Evolutionary conservation across 2,113 vertebrate species (phyloP).

Genomic region (Tinamus guttatus): DNA sequence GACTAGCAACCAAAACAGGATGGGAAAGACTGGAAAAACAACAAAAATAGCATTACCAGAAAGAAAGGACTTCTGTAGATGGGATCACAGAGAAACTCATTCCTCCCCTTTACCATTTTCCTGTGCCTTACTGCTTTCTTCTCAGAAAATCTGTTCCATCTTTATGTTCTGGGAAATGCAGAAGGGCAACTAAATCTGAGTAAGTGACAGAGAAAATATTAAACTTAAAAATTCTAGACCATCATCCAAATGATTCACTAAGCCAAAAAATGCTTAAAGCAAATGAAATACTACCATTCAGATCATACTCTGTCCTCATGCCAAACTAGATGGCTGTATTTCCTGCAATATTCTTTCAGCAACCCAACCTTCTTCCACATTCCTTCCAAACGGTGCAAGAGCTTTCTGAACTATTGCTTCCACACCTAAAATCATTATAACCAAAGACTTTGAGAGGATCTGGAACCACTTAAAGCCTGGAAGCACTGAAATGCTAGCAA

Average conservation of each 20-base stretch:
- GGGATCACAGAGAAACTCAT: neutral
- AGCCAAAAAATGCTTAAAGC: neutral
- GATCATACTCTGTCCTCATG: neutral
- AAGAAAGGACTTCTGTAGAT: neutral
- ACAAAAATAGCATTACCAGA: neutral
- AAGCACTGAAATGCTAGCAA: neutral
- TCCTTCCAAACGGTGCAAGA: neutral
- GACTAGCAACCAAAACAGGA: neutral
- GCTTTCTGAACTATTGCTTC: neutral
- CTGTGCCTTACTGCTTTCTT: neutral
- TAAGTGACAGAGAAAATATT: neutral
- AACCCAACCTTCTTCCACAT: neutral
- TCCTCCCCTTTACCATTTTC: neutral
- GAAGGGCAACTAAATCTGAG: neutral
- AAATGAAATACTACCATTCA: neutral
- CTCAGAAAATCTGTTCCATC: neutral
- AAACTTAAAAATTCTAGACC: neutral
- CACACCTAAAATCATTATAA: neutral
- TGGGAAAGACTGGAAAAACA: neutral
- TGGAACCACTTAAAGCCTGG: neutral
- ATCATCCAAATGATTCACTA: neutral
- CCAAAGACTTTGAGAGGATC: neutral
- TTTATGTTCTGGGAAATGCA: neutral
- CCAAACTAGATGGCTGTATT: neutral
- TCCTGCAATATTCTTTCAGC: neutral